Percentiles rank a stretch among this genome's conserved stretches.
phyloP scores from a whole-genome alignment of 2,797 vertebrate species.

The Sebastes cheni region DNA sequence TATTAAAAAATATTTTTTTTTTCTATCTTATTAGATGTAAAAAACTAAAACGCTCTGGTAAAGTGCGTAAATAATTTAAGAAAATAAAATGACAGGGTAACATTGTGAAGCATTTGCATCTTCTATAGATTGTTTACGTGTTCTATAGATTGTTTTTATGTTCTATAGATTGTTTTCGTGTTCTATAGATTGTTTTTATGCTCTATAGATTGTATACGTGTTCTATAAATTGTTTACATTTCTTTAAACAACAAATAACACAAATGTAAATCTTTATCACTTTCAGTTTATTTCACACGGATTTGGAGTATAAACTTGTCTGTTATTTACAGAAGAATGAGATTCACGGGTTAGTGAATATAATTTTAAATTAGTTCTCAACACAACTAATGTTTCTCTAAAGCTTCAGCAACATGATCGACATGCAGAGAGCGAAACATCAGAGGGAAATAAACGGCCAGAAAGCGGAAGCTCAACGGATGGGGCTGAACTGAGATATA shows the following conservation, averaged over 20 bases:
- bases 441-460: background rate
- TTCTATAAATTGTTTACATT: too few relatives aligned
- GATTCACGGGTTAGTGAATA: background rate
- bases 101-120: background rate
- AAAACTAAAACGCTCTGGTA: background rate
- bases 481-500: too few relatives aligned
- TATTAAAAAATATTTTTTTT: fast-evolving
- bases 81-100: background rate
- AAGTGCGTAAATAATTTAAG: background rate
- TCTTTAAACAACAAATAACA: background rate
- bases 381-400: background rate
- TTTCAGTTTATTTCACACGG: background rate
- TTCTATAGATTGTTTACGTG: background rate
- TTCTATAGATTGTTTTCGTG: too few relatives aligned
- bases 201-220: too few relatives aligned
- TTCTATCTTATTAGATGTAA: background rate
- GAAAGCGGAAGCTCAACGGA: too few relatives aligned
- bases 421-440: background rate
- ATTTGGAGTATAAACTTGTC: background rate
- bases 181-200: too few relatives aligned
- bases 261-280: background rate
- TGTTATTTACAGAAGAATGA: background rate
- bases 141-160: too few relatives aligned
- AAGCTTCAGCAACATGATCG: background rate
- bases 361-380: background rate